Base-by-base conservation (phyloP, 1,140 invertebrate species). In the Popillia japonica region DNA sequence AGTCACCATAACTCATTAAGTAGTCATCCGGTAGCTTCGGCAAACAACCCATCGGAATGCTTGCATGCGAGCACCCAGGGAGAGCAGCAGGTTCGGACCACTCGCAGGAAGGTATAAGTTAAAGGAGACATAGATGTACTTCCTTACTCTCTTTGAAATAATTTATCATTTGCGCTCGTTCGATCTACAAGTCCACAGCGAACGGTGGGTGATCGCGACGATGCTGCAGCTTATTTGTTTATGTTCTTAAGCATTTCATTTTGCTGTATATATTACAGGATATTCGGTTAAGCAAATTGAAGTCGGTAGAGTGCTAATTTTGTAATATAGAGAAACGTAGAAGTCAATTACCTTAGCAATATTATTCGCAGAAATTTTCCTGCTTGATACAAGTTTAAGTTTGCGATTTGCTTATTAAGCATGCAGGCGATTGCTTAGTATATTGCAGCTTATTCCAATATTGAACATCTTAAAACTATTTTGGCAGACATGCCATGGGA, bases 1-100 rank as follows among this genome's bases (percentile, higher is more conserved):
- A 77, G 79, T 48, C 74, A 72, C 75, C 40, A 82, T 82, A 82
- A 81, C 77, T 82, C 80, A 82, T 81, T 76, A 76, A 72, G 42
- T 75, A 76, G 72, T 72, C 81, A 82, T 82, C 81, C 81, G 81
- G 81, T 82, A 82, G 81, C 81, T 76, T 68, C 61, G 72, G 72
- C 44, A 73, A 59, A 76, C 79, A 76, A 78, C 22, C 75, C 75
- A 22, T 77, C 40, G 34, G 76, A 41, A 68, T 72, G 40, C 34
- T 68, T 68, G 76, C 76, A 77, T 77, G 76, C 76, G 76, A 77
- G 55, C 61, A 78, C 64, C 59, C 77, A 40, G 64, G 77, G 64
- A 78, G 64, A 48, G 20, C 72, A 68, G 77, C 68, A 44, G 44
- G 42, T 44, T 59, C 55, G 68, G 41, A 41, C 34, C n/a, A 41